Conservation (phyloP, 2,113 vertebrate species). For the Tupaia tana region DNA sequence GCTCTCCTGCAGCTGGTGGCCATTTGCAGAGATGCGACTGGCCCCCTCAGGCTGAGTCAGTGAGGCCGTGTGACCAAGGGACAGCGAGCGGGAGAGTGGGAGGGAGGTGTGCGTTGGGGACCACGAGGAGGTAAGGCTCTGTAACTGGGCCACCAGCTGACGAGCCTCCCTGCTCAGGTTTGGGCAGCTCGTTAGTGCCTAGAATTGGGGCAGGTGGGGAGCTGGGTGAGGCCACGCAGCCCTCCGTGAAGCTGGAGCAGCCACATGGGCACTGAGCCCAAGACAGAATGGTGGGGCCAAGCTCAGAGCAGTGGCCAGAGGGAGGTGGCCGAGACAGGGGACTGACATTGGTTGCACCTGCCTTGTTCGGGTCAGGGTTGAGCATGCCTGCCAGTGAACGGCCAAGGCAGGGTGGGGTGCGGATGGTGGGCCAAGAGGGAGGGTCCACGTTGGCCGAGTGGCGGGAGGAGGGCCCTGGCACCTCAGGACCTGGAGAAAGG, state of each 20-base stretch:
- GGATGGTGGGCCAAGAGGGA: not conserved
- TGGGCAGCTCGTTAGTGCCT: not conserved
- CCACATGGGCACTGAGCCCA: not conserved
- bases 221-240: not conserved
- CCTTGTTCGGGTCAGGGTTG: not conserved
- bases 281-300: not conserved
- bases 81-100: not conserved
- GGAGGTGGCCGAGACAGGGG: not conserved
- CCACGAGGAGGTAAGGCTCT: not conserved
- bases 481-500: not conserved
- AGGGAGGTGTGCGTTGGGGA: not conserved
- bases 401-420: not conserved
- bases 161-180: slow-evolving; percentile 16
- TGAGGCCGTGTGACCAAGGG: not conserved
- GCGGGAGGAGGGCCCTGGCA: not conserved
- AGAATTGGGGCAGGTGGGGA: slow-evolving; percentile 21
- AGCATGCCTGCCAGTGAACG: not conserved
- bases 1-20: not conserved
- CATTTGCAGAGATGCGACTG: not conserved
- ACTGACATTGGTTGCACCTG: not conserved
- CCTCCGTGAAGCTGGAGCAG: not conserved
- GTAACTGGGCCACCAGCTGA: slow-evolving; percentile 28
- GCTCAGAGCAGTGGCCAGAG: not conserved
- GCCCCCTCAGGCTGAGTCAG: not conserved
- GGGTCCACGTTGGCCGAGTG: not conserved